Base-by-base conservation (phyloP, 2,113 vertebrate species). In the Seriola aureovittata region DNA sequence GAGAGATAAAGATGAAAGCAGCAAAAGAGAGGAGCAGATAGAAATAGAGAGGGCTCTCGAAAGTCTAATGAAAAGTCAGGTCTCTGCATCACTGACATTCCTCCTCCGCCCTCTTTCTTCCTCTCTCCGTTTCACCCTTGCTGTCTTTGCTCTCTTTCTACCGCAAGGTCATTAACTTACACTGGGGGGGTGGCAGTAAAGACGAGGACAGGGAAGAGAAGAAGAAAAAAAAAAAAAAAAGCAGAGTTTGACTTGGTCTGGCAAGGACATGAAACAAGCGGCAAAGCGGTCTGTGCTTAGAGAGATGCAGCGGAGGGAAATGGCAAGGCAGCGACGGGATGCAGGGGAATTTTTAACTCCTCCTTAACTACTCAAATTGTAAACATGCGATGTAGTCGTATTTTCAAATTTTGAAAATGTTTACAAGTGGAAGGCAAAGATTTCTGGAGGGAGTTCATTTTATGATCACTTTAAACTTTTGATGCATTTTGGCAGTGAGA, bases 81-180 rank as follows among this genome's bases (percentile, higher is more conserved):
- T 59, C 72, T 75, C 65, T 57, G 68, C 62, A 57, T 75, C 71
- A 19, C 55, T 48, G 21, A 36, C 55, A 48, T 76, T 73, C 63
- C 44, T 80, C 71, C 38, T 80, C 63, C 4, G 11, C 42, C 52
- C 75, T 40, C 63, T 75, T 58, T 82, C 54, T 48, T 69, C 23
- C 50, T 69, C 62, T 71, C 71, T 88, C 48, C 46, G 14, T 66
- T 75, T 62, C 69, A 42, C 71, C 60, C 19, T 59, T n/a, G n/a
- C 71, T 36, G 71, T 70, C 75, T 87, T 85, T 80, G 52, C 69
- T 79, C 64, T 84, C 72, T 32, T 71, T 85, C 40, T 59, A 10
- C 85, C 60, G 74, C 78, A 84, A 78, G 60, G 89, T 84, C 82
- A 85, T 77, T 73, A 83, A 80, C 68, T 71, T 63, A 54, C 77